Evolutionary conservation across 1,140 invertebrate genomes (phyloP).

Genomic region (Trichoplusia ni): DNA sequence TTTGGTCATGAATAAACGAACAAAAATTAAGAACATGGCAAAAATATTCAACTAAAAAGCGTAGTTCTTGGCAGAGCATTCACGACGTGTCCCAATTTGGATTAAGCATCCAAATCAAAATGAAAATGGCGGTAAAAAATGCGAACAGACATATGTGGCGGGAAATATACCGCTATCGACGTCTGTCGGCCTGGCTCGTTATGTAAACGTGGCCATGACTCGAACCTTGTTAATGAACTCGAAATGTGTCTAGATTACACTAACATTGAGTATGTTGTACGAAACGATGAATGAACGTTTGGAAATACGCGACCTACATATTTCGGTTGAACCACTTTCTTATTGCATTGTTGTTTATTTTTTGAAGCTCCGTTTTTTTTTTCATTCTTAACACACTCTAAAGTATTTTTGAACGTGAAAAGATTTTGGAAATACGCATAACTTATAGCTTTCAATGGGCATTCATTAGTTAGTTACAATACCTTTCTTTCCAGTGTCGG

Average conservation of each 20-base stretch:
- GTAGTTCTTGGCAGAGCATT: too few relatives aligned
- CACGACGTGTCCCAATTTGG: not conserved
- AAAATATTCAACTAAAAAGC: too few relatives aligned
- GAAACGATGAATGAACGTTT: not conserved
- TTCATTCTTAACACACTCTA: too few relatives aligned
- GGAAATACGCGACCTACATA: not conserved
- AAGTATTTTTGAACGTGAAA: too few relatives aligned
- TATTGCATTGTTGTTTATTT: too few relatives aligned
- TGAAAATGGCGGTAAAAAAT: not conserved
- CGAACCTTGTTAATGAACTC: slow-evolving; percentile 25
- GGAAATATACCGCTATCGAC: not conserved
- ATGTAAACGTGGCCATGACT: slow-evolving; percentile 27
- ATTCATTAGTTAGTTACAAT: too few relatives aligned
- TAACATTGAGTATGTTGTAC: not conserved
- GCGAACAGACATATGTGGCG: not conserved
- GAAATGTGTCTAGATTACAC: not conserved
- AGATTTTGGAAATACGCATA: too few relatives aligned
- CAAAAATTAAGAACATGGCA: too few relatives aligned
- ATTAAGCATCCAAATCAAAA: not conserved
- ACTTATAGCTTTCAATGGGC: too few relatives aligned
- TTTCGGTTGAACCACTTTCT: not conserved
- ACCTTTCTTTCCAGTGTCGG: too few relatives aligned
- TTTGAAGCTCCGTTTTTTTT: too few relatives aligned
- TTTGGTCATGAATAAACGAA: too few relatives aligned
- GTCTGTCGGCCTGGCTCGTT: slow-evolving; percentile 9